Evolutionary conservation across 2,797 vertebrate species (phyloP).

Genomic region (Rhynchotus rufescens): DNA sequence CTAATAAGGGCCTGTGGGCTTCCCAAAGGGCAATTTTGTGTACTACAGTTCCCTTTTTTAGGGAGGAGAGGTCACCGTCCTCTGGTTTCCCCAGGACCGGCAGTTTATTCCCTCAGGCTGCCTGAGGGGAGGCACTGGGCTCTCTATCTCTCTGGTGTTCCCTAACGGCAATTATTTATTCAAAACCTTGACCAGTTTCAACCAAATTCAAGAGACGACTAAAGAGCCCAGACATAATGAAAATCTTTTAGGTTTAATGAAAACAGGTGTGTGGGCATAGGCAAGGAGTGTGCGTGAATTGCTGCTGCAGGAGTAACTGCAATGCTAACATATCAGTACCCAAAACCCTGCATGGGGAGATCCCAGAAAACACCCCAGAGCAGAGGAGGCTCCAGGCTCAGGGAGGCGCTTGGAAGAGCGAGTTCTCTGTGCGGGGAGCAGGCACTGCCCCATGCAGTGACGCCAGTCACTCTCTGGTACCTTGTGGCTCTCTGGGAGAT

Average conservation of each 20-base stretch:
- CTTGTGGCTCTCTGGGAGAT: background rate
- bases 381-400: accelerated
- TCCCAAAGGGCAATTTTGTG: too few relatives aligned
- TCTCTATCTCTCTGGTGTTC: background rate
- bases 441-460: accelerated
- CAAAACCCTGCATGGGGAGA: background rate
- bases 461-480: background rate
- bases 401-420: background rate
- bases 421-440: background rate
- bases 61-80: too few relatives aligned
- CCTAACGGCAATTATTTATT: background rate
- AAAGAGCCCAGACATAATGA: background rate
- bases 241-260: constrained; percentile 4
- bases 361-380: background rate
- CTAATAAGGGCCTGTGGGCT: too few relatives aligned
- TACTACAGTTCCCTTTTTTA: too few relatives aligned
- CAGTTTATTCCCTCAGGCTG: background rate
- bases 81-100: background rate
- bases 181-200: constrained; percentile 7
- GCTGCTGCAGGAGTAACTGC: background rate
- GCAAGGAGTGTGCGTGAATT: background rate
- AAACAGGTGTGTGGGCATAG: background rate
- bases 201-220: background rate
- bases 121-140: background rate
- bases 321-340: background rate